Evolutionary conservation across 2,797 vertebrate genomes (phyloP).

Genomic region (Gadopsis bispinosus): DNA sequence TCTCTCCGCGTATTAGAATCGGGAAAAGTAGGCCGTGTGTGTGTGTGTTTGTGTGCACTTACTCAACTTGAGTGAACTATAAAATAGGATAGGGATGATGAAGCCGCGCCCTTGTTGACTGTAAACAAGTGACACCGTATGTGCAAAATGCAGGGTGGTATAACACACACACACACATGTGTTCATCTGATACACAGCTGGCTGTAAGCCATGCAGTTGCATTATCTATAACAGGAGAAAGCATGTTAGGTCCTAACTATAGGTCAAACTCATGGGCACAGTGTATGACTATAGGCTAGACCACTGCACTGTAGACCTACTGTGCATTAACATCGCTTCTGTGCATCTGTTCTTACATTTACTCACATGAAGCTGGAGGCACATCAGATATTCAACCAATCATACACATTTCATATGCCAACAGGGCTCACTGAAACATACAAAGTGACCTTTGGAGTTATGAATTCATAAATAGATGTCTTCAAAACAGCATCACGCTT

Average conservation of each 20-base stretch:
- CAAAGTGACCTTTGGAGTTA: neutral
- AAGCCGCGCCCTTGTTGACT: slow-evolving; percentile 47
- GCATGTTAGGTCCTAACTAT: neutral
- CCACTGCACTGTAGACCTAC: neutral
- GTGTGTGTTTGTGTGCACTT: slow-evolving; percentile 32
- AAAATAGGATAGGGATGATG: slow-evolving; percentile 31
- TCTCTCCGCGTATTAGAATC: slow-evolving; percentile 40
- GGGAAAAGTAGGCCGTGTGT: slow-evolving; percentile 65
- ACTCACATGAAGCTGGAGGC: slow-evolving; percentile 8
- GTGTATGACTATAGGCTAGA: neutral
- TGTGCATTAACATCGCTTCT: slow-evolving; percentile 1
- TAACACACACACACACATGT: neutral
- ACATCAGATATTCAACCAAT: neutral
- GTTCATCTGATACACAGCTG: neutral
- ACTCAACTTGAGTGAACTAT: slow-evolving; percentile 68
- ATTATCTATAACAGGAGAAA: neutral
- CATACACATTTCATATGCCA: slow-evolving; percentile 14
- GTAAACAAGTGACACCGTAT: slow-evolving; percentile 42
- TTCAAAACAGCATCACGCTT: neutral
- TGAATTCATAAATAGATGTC: slow-evolving; percentile 27
- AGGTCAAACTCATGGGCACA: neutral
- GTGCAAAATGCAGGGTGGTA: neutral
- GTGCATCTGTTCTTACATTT: slow-evolving; percentile 17
- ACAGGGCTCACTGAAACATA: neutral
- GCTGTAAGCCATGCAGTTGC: neutral